Base-by-base conservation (phyloP, 1,140 invertebrate genomes). In the Chironomus tepperi region DNA sequence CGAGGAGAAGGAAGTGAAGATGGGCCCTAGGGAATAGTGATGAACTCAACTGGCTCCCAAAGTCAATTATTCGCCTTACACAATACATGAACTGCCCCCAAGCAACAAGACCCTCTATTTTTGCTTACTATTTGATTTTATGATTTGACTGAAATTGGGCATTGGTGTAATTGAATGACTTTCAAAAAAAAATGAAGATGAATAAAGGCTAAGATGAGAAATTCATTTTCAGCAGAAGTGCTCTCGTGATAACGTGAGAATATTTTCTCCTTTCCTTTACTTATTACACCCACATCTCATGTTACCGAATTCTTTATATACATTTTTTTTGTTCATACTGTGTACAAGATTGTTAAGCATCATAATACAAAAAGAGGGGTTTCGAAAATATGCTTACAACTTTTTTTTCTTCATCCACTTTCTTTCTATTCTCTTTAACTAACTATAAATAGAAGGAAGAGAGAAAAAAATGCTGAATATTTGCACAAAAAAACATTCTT, bases 101-200 rank as follows among this genome's bases (percentile, higher is more conserved):
- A 34, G 24, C 24, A 34, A 34, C 24, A 34, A 34, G 24, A 34
- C n/a, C n/a, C n/a, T n/a, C n/a, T 34, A 2, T 34, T 34, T 34
- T 34, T 34, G 24, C 24, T 34, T 2, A 34, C 24, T 57, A 12
- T 5, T 15, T 57, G 12, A 5, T 57, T 57, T 57, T 57, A 57
- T 57, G 47, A 57, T 57, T 57, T 57, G 12, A 57, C 47, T 57
- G 12, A 57, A n/a, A 15, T 57, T 57, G 47, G n/a, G 15, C n/a
- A 57, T 57, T 57, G 47, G n/a, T n/a, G 47, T 57, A 57, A 57
- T 57, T 57, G 47, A 57, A 57, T 57, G 47, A n/a, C n/a, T 57
- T 34, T 34, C 24, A 5, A 34, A 34, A 34, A 34, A 34, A 34
- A 34, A 34, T 2, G 24, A 34, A 34, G 24, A 34, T 34, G 24